Percentiles rank a stretch among this genome's conserved stretches.
Evolutionary conservation across 2,888 invertebrate species (phyloP).

Genomic region (Lycophotia porphyrea): DNA sequence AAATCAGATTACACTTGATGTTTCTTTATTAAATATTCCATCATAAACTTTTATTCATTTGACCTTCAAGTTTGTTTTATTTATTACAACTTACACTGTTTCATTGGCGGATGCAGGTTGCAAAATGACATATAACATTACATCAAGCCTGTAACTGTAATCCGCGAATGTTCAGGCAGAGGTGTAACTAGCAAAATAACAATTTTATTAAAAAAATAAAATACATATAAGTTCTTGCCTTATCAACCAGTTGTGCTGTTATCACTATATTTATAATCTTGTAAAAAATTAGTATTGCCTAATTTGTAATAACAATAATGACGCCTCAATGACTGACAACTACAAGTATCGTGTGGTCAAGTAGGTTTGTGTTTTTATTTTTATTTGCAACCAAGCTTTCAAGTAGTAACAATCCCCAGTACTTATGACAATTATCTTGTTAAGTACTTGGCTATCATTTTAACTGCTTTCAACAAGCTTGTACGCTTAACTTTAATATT

Average conservation of each 20-base stretch:
- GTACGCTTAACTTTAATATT: slow-evolving; percentile 9
- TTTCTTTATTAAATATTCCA: slow-evolving; percentile 20
- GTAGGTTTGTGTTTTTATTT: neutral
- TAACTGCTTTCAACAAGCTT: slow-evolving; percentile 24
- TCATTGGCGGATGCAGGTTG: neutral
- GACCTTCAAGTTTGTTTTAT: slow-evolving; percentile 32
- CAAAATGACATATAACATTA: neutral
- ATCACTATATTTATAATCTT: neutral
- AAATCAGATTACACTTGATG: slow-evolving; percentile 35
- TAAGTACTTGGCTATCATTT: slow-evolving; percentile 37
- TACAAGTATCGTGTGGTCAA: neutral
- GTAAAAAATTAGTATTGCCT: slow-evolving; percentile 6
- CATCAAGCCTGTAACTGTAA: neutral
- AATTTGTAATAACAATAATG: no score
- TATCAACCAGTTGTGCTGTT: neutral
- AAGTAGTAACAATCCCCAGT: slow-evolving; percentile 14
- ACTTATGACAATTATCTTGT: slow-evolving; percentile 50
- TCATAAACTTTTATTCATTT: slow-evolving; percentile 12
- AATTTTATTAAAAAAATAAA: neutral
- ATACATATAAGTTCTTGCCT: neutral
- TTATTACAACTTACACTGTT: neutral
- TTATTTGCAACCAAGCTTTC: slow-evolving; percentile 21
- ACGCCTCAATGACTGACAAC: neutral
- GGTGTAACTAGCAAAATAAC: neutral
- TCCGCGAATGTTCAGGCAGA: neutral